Percentiles rank a stretch among this genome's conserved stretches.
phyloP scores from a whole-genome alignment of 1,140 invertebrate genomes.

The Brachionus paranguensis region DNA sequence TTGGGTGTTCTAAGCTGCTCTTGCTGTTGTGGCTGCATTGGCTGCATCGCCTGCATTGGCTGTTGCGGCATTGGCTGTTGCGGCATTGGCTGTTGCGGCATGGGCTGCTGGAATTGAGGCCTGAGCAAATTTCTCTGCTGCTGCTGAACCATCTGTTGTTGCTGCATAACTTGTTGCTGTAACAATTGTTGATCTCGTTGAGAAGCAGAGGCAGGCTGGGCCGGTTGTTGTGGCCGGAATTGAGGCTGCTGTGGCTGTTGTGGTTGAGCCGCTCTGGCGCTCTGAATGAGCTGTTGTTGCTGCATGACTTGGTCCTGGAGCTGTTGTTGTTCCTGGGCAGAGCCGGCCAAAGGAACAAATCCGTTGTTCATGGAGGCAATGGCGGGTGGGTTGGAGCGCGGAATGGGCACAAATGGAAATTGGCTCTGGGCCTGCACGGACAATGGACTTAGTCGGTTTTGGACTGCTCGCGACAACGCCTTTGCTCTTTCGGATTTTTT shows the following conservation, averaged over 20 bases:
- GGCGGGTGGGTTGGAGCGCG: not conserved
- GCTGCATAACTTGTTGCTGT: not conserved
- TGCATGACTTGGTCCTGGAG: not conserved
- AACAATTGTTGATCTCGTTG: not conserved
- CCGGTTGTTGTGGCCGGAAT: not conserved
- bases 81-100: not conserved
- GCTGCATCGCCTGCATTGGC: not conserved
- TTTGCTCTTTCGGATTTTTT: not conserved
- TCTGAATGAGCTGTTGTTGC: not conserved
- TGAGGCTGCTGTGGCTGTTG: not conserved
- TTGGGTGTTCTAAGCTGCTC: not conserved
- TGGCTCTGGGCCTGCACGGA: not conserved
- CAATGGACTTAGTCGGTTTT: not conserved
- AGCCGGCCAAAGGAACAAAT: not conserved
- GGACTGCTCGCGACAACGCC: not conserved
- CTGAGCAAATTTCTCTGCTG: not conserved
- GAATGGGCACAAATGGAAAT: constrained; percentile 13
- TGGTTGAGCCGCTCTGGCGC: not conserved
- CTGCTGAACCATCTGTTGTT: not conserved
- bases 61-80: not conserved
- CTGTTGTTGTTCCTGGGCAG: not conserved
- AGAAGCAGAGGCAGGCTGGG: not conserved
- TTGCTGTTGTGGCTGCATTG: not conserved
- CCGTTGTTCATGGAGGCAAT: not conserved
- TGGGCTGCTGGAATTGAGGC: not conserved